Conservation (phyloP, 2,113 vertebrate genomes). For the Geococcyx californianus region DNA sequence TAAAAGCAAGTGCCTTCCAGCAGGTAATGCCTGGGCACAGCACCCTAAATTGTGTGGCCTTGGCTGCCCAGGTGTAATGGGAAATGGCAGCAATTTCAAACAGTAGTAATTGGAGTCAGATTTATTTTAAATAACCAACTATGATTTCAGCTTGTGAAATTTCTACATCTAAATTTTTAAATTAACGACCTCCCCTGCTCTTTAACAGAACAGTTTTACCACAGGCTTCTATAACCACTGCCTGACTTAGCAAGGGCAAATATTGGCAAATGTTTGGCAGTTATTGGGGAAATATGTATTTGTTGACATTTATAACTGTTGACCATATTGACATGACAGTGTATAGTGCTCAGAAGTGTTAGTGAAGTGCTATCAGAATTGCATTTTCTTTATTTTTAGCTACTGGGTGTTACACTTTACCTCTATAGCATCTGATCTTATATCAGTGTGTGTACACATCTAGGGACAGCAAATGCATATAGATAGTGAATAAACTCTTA, state of each 20-base stretch:
- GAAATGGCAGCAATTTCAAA: not conserved
- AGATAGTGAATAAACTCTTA: not conserved
- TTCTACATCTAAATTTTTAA: not conserved
- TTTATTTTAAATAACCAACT: not conserved
- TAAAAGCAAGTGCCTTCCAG: not conserved
- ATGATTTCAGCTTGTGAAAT: not conserved
- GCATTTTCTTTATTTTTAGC: not conserved
- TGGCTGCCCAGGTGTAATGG: not conserved
- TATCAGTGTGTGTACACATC: not conserved
- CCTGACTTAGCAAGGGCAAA: not conserved
- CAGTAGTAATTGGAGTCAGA: not conserved
- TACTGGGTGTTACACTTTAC: not conserved
- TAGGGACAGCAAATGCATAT: not conserved
- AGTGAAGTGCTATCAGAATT: not conserved
- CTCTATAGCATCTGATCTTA: not conserved
- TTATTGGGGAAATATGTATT: not conserved
- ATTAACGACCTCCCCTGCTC: accelerated
- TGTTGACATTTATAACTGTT: not conserved
- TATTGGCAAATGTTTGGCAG: not conserved
- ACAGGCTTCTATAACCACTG: not conserved
- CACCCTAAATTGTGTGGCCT: not conserved
- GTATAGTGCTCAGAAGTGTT: not conserved
- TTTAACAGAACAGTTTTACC: not conserved
- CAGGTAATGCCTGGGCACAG: not conserved
- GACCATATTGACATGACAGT: not conserved